Conservation (phyloP, 37 sponge, comb jelly and placozoan genomes). For the Spongilla lacustris region DNA sequence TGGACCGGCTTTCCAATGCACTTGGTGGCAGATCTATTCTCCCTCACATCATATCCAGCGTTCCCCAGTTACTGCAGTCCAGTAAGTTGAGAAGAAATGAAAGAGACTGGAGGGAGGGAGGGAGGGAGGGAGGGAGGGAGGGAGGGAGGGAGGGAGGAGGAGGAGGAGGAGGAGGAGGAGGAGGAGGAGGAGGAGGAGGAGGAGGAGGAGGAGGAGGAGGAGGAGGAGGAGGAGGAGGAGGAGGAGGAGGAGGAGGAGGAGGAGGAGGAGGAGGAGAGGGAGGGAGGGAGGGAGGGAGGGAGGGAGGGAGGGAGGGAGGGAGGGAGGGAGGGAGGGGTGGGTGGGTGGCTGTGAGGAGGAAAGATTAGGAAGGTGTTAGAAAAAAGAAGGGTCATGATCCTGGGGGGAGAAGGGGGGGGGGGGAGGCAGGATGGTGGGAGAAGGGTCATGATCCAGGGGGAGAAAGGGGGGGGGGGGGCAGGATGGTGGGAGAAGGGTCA, state of each 20-base stretch:
- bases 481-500: too few relatives aligned
- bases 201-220: neutral
- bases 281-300: too few relatives aligned
- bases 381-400: too few relatives aligned
- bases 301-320: too few relatives aligned
- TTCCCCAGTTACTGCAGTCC: slow-evolving; percentile 85
- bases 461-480: too few relatives aligned
- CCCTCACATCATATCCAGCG: slow-evolving; percentile 86
- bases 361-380: too few relatives aligned
- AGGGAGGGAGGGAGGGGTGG: too few relatives aligned
- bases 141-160: neutral
- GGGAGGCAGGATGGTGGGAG: neutral
- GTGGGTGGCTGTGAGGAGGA: too few relatives aligned
- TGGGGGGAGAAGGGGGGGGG: neutral
- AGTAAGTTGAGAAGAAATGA: slow-evolving; percentile 17
- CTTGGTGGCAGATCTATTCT: slow-evolving; percentile 94
- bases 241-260: too few relatives aligned
- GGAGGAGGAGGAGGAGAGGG: too few relatives aligned
- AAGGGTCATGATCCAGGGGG: too few relatives aligned
- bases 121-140: neutral
- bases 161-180: neutral
- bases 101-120: neutral
- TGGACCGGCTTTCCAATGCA: slow-evolving; percentile 93
- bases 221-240: too few relatives aligned
- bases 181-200: neutral